A percentile compares a stretch with the other conserved stretches of the same genome.
Evolutionary conservation across 2,888 invertebrate species (phyloP).

Genomic region (Cephus pygmeus): DNA sequence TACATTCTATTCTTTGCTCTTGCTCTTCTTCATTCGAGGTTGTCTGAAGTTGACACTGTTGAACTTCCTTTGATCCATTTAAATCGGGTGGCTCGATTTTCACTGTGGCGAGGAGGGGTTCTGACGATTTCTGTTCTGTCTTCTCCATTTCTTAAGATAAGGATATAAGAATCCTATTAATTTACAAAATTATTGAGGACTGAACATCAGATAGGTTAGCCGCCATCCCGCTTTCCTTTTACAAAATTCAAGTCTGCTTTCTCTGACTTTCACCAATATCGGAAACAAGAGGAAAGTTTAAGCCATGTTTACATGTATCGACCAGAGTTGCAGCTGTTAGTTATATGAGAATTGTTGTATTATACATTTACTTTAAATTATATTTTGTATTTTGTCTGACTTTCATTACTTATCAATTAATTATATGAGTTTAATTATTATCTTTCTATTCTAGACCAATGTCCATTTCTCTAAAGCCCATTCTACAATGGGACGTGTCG

Average conservation of each 20-base stretch:
- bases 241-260: neutral
- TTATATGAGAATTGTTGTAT: constrained; percentile 17
- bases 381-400: constrained; percentile 1
- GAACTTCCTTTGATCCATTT: constrained; percentile 15
- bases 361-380: constrained; percentile 14
- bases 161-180: neutral
- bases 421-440: neutral
- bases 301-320: neutral
- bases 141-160: constrained; percentile 20
- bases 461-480: too few species aligned
- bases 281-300: neutral
- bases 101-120: constrained; percentile 32
- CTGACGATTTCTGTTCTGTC: neutral
- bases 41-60: constrained; percentile 19
- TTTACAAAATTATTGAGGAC: neutral
- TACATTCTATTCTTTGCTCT: constrained; percentile 55
- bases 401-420: constrained; percentile 1
- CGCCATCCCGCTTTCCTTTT: neutral
- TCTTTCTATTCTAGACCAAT: too few species aligned
- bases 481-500: too few species aligned
- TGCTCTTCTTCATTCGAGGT: constrained; percentile 47
- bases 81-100: constrained; percentile 58
- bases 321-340: constrained; percentile 2
- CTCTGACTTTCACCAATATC: neutral
- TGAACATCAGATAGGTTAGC: neutral